These are phyloP conservation scores for Drosophila santomea DNA, from an alignment of 1,140 invertebrate species.

Conservation along the genomic window DNA sequence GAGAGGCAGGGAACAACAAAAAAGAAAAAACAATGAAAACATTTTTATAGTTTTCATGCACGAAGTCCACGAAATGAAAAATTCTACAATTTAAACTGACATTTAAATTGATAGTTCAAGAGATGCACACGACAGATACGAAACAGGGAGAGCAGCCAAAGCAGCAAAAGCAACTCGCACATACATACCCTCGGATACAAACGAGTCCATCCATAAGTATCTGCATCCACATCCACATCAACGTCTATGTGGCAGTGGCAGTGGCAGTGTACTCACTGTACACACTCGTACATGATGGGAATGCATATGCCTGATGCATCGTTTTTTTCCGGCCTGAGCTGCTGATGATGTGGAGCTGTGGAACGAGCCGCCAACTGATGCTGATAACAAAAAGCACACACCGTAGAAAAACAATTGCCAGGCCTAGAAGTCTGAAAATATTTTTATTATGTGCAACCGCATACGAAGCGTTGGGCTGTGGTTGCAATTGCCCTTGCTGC, in stretches of 20 bases:
- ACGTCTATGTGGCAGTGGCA: too few relatives aligned
- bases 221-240: constrained; percentile 2
- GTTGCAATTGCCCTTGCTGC: not conserved
- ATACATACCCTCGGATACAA: constrained; percentile 4
- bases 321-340: constrained; percentile 24
- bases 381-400: constrained; percentile 43
- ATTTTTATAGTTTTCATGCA: constrained; percentile 83
- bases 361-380: constrained; percentile 14
- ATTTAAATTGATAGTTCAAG: constrained; percentile 84
- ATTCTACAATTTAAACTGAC: constrained; percentile 84
- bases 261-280: constrained; percentile 1
- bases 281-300: constrained; percentile 10
- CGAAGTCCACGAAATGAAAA: constrained; percentile 83
- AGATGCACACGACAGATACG: constrained; percentile 83
- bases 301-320: constrained; percentile 34
- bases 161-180: constrained; percentile 11
- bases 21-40: constrained; percentile 75
- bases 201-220: constrained; percentile 15
- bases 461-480: constrained; percentile 16
- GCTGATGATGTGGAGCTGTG: constrained; percentile 11
- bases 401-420: constrained; percentile 27
- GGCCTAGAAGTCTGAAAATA: constrained; percentile 27
- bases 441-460: constrained; percentile 41
- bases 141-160: constrained; percentile 40
- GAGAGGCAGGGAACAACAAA: constrained; percentile 44